A percentile compares a stretch with the other conserved stretches of the same genome.
Conservation (phyloP, 2,888 invertebrate species). For the Villa cingulata region DNA sequence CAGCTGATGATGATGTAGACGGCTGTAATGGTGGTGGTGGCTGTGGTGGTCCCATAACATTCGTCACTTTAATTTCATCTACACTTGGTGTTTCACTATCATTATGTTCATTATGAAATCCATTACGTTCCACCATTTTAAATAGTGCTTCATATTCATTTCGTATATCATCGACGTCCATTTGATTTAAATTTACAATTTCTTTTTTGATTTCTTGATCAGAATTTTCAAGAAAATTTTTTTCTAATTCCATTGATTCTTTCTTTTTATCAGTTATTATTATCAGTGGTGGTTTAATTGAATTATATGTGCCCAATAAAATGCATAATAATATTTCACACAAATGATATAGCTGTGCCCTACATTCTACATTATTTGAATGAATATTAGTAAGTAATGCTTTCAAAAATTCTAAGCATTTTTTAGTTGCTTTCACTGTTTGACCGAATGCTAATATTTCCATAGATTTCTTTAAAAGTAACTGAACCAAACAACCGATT, state of each 20-base stretch:
- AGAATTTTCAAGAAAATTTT: constrained; percentile 12
- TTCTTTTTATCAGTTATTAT: neutral
- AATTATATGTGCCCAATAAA: constrained; percentile 29
- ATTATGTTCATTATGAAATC: constrained; percentile 5
- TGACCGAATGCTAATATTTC: constrained; percentile 32
- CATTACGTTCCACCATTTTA: constrained; percentile 10
- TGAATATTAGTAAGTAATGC: constrained; percentile 28
- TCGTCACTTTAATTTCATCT: too few relatives aligned
- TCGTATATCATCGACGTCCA: constrained; percentile 10
- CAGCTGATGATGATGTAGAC: too few relatives aligned
- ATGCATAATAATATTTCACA: constrained; percentile 31
- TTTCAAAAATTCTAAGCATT: constrained; percentile 29
- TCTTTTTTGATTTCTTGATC: constrained; percentile 12
- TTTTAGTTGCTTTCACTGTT: constrained; percentile 23
- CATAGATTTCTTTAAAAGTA: constrained; percentile 28
- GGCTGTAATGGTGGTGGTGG: too few relatives aligned
- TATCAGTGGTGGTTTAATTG: constrained; percentile 17
- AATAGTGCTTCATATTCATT: constrained; percentile 8
- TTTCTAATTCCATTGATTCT: constrained; percentile 4
- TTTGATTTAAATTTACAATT: constrained; percentile 7
- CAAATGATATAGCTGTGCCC: constrained; percentile 29
- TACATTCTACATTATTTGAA: constrained; percentile 25
- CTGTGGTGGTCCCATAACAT: too few relatives aligned
- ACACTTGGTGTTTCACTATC: too few relatives aligned
- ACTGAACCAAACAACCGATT: constrained; percentile 29